Conservation (phyloP, 1,140 invertebrate genomes). For the Aphelinus certus region DNA sequence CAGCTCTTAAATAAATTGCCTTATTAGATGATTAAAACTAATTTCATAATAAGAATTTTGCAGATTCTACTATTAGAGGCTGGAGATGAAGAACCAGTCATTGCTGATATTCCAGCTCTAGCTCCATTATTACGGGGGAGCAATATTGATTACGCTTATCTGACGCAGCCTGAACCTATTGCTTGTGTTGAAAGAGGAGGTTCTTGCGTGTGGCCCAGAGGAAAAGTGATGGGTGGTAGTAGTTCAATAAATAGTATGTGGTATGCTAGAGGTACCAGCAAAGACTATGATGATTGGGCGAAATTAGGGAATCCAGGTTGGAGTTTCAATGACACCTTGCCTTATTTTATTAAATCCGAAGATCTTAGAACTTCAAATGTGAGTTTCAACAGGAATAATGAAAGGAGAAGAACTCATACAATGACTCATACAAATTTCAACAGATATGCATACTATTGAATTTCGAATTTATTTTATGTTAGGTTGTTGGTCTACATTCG, state of each 20-base stretch:
- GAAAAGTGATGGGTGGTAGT: conserved; percentile 69
- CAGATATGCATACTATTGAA: neutral
- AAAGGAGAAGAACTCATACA: too few species aligned
- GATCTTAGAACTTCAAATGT: conserved; percentile 14
- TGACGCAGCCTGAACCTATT: conserved; percentile 65
- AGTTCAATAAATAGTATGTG: conserved; percentile 71
- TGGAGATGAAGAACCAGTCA: conserved; percentile 55
- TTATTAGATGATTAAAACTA: conserved; percentile 46
- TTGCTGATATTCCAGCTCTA: conserved; percentile 46
- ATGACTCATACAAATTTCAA: neutral
- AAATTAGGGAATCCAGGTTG: conserved; percentile 65
- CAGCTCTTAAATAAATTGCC: too few species aligned
- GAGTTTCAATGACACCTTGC: conserved; percentile 69
- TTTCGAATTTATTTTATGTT: neutral
- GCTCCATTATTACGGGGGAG: conserved; percentile 16
- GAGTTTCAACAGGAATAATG: neutral
- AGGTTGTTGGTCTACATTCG: neutral
- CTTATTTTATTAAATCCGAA: conserved; percentile 68
- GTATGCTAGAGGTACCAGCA: conserved; percentile 70
- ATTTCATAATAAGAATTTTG: neutral
- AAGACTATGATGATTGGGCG: conserved; percentile 65
- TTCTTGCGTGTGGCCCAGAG: neutral
- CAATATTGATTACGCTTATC: conserved; percentile 15
- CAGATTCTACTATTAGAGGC: conserved; percentile 63
- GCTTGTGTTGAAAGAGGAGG: neutral